phyloP scores from a whole-genome alignment of 23 tunicate genomes.

The Ascidia mentula region DNA sequence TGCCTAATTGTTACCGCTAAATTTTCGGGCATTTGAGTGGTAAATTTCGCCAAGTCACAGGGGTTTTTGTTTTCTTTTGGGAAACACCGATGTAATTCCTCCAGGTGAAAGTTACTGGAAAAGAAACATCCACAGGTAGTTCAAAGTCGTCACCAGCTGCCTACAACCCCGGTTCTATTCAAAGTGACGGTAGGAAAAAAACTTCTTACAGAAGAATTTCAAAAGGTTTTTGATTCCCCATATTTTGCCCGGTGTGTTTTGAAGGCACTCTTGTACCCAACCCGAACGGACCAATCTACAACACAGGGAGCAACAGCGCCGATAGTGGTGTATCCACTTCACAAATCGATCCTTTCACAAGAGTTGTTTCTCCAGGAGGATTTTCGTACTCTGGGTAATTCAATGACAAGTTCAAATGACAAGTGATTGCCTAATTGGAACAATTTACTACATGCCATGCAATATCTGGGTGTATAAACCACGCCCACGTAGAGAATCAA shows the following conservation, averaged over 20 bases:
- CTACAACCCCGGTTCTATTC: conserved; percentile 33
- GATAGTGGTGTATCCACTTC: conserved; percentile 4
- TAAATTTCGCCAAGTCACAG: too few species aligned
- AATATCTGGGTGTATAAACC: too few species aligned
- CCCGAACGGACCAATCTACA: not conserved
- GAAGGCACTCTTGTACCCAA: conserved; percentile 16
- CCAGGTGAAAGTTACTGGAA: conserved; percentile 36
- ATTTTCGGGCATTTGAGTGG: too few species aligned
- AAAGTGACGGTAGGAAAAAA: conserved; percentile 26
- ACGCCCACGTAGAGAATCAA: too few species aligned
- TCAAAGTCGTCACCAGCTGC: conserved; percentile 31
- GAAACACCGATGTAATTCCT: too few species aligned
- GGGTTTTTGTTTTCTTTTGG: too few species aligned
- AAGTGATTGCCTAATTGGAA: too few species aligned
- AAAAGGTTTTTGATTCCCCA: not conserved
- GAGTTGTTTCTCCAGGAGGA: conserved; percentile 57
- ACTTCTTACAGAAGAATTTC: not conserved
- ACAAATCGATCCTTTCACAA: conserved; percentile 40
- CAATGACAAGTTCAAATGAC: too few species aligned
- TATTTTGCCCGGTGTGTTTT: too few species aligned
- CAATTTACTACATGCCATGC: too few species aligned
- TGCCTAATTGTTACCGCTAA: too few species aligned
- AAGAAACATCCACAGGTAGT: conserved; percentile 7
- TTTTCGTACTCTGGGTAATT: conserved; percentile 51
- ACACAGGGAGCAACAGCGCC: not conserved